These are phyloP conservation scores for Trachops cirrhosus DNA, from an alignment of 2,797 vertebrate species.

Conservation along the genomic window DNA sequence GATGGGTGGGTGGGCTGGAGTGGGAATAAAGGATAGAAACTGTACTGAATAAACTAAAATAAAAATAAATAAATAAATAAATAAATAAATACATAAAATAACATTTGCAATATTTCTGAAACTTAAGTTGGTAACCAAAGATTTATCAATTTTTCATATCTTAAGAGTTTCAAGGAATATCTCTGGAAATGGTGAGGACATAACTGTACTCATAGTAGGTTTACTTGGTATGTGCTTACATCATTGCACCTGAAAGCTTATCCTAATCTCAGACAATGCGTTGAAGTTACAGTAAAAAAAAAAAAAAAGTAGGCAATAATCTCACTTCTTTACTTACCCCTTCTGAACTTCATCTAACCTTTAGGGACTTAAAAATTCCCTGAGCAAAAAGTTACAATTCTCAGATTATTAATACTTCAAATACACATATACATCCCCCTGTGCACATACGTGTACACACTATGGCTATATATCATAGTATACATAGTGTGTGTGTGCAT, in stretches of 20 bases:
- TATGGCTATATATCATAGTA: neutral
- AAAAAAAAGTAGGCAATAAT: neutral
- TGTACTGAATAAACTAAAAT: no score
- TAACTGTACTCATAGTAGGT: neutral
- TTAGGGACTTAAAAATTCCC: neutral
- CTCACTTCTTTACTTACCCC: neutral
- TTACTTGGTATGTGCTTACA: neutral
- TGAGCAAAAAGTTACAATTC: neutral
- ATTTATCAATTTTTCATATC: neutral
- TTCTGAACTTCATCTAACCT: neutral
- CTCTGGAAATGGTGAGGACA: neutral
- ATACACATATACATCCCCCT: neutral
- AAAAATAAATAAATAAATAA: neutral
- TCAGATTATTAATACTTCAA: neutral
- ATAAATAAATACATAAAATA: conserved; percentile 18
- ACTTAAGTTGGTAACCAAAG: neutral
- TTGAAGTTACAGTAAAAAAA: neutral
- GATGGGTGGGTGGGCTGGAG: no score
- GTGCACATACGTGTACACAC: neutral
- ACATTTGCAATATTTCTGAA: neutral
- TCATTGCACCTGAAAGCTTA: neutral
- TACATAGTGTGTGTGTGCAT: neutral
- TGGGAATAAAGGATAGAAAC: no score
- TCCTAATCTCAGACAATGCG: neutral
- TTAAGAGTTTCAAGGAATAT: neutral